Evolutionary conservation across 92 coral and sea anemone species (phyloP), one percentile per base, ranked within the genome.

Genomic region (Nematostella vectensis): DNA sequence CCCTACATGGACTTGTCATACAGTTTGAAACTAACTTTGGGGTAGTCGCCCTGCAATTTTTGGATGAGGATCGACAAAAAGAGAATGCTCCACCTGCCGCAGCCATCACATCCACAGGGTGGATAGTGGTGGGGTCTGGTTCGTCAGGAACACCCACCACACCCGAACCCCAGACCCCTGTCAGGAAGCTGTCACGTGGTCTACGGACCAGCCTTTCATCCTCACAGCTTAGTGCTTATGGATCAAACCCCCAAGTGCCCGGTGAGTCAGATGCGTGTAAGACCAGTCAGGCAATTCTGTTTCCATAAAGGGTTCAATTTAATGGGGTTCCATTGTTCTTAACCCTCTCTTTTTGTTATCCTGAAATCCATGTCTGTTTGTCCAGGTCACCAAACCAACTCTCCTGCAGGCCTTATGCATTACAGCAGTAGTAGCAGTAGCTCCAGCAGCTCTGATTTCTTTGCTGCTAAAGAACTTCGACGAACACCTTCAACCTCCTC

Each of bases 21-120:
- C 97, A 89, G 71, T 89, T 81, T 63, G 97, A 89, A 49, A 70
- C 89, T 25, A 85, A 80, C 74, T 89, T 89, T 77, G 95, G 97
- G 23, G 97, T 89, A 9, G 88, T 89, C 13, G 97, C 97, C 16
- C 70, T 89, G 25, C 97, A 89, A 54, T 85, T 85, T 51, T 66
- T 89, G 8, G 97, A 89, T 12, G 95, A 89, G 54, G 95, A 81
- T 65, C 75, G 88, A 9, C 77, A 68, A 52, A 82, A 67, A 18
- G 97, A 89, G 53, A 85, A 75, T 48, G 83, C 85, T 4, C 97
- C 97, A 0, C 59, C 83, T 11, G 95, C 88, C 18, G 95, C 97
- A 13, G 95, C 97, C 20, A 74, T 89, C 29, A 85, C 97, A 16
- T 61, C 97, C n/a, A 77, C 81, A 61, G 97, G 97, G 19, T 89